phyloP scores from a whole-genome alignment of 1,140 invertebrate genomes.

The Reticulitermes speratus region DNA sequence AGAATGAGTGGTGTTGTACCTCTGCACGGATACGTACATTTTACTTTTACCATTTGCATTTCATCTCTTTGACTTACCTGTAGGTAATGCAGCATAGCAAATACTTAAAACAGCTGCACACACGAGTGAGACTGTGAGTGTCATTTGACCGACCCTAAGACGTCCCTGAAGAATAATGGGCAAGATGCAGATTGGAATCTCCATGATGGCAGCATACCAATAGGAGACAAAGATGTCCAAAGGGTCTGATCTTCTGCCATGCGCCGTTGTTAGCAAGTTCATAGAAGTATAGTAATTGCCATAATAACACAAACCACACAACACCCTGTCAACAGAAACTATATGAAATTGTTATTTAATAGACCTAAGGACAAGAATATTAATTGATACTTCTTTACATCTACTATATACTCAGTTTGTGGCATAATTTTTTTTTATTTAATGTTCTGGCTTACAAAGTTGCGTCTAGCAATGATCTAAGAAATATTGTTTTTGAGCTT shows the following conservation, averaged over 20 bases:
- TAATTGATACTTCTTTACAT: too few relatives aligned
- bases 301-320: not conserved
- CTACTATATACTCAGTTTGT: too few relatives aligned
- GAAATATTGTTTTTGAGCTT: too few relatives aligned
- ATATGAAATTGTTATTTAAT: not conserved
- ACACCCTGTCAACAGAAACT: not conserved
- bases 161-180: not conserved
- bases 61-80: not conserved
- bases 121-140: not conserved
- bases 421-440: too few relatives aligned
- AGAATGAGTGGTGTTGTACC: too few relatives aligned
- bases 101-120: not conserved
- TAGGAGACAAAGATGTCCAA: not conserved
- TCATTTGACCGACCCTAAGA: not conserved
- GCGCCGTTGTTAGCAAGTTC: not conserved
- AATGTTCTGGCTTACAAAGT: too few relatives aligned
- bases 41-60: not conserved
- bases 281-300: not conserved
- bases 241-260: not conserved
- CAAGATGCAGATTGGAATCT: constrained; percentile 16
- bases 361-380: too few relatives aligned
- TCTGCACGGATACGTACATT: too few relatives aligned
- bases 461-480: too few relatives aligned
- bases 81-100: not conserved
- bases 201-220: not conserved